Base-by-base conservation (phyloP, 2,888 invertebrate species). In the Hypolimnas misippus region DNA sequence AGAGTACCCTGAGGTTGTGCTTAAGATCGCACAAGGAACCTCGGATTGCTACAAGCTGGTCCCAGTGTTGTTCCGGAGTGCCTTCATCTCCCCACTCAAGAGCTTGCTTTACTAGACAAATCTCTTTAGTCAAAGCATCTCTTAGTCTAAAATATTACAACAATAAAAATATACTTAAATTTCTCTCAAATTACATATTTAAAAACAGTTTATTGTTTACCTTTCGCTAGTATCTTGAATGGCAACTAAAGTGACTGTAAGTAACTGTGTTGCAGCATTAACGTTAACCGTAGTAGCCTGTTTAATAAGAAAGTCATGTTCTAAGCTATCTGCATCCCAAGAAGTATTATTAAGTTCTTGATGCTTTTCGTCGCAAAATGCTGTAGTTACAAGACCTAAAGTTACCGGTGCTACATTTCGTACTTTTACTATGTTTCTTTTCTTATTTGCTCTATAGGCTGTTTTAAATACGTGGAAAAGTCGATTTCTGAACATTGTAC, bases 241-340 rank as follows among this genome's bases (percentile, higher is more conserved):
- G 55, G 93, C 93, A n/a, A 92, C 87, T 64, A 93, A 72, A 17
- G 93, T 93, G 14, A 93, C 92, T 4, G 93, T 93, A 5, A 93
- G 78, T 3, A 93, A 82, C 70, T 93, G 93, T 17, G 91, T 92
- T 12, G 93, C 91, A n/a, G 93, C 91, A 71, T 93, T 93, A 2
- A 93, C 90, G 62, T 89, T 93, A 14, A 91, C 85, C 21, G 92
- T 92, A 1, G 93, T 92, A 2, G 93, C 93, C 81, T 93, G 93
- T 7, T 88, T 82, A 57, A 93, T 93, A 53, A 93, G 75, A 73
- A 92, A 93, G 51, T 93, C 93, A 60, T 93, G 93, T 68, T 92
- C 92, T 62, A 93, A 76, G 61, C 68, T 80, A 40, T 85, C 83
- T 44, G 76, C 77, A 68, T 85, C 83, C 72, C 73, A 81, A n/a